These are phyloP conservation scores for Xestia c-nigrum DNA, from an alignment of 2,888 invertebrate genomes.

Conservation along the genomic window DNA sequence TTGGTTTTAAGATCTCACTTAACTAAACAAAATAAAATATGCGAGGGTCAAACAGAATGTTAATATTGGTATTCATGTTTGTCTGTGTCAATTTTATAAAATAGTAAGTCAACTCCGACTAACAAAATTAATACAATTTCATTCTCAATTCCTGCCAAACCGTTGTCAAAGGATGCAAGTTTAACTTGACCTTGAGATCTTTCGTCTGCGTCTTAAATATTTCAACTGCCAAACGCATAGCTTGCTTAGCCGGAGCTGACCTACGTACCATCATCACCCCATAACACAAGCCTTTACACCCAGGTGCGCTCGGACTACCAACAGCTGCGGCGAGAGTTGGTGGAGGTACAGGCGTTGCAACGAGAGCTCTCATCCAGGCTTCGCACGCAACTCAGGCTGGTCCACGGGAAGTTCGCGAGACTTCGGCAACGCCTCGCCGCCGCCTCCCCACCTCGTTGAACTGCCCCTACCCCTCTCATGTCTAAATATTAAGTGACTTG, in stretches of 20 bases:
- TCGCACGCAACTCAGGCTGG: constrained; percentile 92
- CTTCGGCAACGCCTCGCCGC: constrained; percentile 93
- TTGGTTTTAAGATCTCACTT: background rate
- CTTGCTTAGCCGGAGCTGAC: constrained; percentile 64
- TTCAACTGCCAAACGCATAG: background rate
- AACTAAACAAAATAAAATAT: background rate
- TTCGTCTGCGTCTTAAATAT: background rate
- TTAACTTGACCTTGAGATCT: background rate
- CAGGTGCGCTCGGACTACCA: constrained; percentile 94
- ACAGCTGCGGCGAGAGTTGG: constrained; percentile 94
- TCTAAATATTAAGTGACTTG: constrained; percentile 46
- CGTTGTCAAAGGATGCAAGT: background rate
- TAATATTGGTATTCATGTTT: constrained; percentile 18
- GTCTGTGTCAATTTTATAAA: constrained; percentile 48
- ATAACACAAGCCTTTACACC: constrained; percentile 21
- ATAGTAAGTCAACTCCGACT: constrained; percentile 64
- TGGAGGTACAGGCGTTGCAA: constrained; percentile 95
- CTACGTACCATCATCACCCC: background rate
- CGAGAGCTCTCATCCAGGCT: constrained; percentile 94
- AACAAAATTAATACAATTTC: constrained; percentile 36
- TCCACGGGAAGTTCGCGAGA: constrained; percentile 94
- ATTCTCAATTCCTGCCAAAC: background rate
- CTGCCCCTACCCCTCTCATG: constrained; percentile 49
- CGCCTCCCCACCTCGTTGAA: constrained; percentile 81
- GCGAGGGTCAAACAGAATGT: background rate